Evolutionary conservation across 2,797 vertebrate species (phyloP).

Genomic region (Pelochelys cantorii): DNA sequence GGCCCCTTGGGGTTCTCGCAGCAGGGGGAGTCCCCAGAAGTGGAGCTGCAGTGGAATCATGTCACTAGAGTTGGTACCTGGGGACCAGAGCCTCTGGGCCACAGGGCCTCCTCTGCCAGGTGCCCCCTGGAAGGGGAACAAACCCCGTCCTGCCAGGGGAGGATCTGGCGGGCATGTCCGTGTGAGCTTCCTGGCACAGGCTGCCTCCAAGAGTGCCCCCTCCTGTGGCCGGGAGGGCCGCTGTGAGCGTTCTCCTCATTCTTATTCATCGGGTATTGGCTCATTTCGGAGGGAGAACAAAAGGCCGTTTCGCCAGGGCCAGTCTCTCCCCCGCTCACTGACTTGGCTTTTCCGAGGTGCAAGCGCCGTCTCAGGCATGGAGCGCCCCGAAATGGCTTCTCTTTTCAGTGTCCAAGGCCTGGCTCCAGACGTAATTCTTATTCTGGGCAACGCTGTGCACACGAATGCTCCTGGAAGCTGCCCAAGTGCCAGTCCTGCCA

Average conservation of each 20-base stretch:
- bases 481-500: too few species aligned
- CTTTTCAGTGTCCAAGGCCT: background rate
- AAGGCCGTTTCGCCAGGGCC: background rate
- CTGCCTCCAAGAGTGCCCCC: background rate
- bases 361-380: fast-evolving
- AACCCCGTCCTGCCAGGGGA: background rate
- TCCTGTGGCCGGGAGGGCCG: background rate
- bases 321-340: background rate
- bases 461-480: background rate
- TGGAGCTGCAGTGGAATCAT: background rate
- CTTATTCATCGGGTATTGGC: fast-evolving
- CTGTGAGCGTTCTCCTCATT: background rate
- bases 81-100: background rate
- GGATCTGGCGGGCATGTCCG: background rate
- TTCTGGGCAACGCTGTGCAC: background rate
- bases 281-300: fast-evolving
- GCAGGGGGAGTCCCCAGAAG: too few species aligned
- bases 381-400: background rate
- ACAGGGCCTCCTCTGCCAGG: background rate
- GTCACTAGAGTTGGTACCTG: background rate
- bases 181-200: background rate
- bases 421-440: too few species aligned
- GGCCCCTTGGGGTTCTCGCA: background rate
- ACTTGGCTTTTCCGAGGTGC: fast-evolving
- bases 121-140: background rate